These are phyloP conservation scores for Campylorhamphus procurvoides DNA, from an alignment of 2,113 vertebrate species.

Conservation along the genomic window DNA sequence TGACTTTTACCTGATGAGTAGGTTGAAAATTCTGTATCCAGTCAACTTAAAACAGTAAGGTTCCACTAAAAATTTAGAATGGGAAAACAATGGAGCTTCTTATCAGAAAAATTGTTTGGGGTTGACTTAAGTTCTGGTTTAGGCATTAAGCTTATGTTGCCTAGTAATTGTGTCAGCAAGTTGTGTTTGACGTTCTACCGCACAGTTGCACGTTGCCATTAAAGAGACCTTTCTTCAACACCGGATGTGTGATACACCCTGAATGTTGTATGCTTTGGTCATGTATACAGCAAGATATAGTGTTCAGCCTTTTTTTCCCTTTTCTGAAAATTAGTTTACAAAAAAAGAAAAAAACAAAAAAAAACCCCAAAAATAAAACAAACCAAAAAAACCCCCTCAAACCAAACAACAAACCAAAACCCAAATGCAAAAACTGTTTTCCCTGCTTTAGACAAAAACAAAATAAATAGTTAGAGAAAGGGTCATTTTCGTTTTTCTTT, in stretches of 20 bases:
- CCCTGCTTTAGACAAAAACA: neutral
- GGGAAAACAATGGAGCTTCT: neutral
- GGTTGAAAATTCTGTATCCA: neutral
- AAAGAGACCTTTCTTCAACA: neutral
- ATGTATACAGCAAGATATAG: neutral
- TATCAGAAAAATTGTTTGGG: neutral
- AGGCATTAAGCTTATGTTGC: neutral
- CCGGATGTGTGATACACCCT: neutral
- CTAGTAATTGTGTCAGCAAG: neutral
- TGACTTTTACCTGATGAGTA: neutral
- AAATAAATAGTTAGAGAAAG: neutral
- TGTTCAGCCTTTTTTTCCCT: neutral
- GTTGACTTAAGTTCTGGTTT: neutral
- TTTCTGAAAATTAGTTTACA: neutral
- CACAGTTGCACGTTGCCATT: neutral
- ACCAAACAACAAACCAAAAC: neutral
- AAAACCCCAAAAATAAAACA: no score
- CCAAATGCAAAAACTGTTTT: neutral
- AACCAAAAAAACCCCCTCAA: no score
- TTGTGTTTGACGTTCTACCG: neutral
- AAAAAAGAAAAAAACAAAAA: neutral
- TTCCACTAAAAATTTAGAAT: neutral
- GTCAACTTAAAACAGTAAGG: neutral
- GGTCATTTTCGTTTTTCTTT: neutral
- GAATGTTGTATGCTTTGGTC: neutral